Conservation (phyloP, 2,888 invertebrate species). For the Tetragonisca angustula region DNA sequence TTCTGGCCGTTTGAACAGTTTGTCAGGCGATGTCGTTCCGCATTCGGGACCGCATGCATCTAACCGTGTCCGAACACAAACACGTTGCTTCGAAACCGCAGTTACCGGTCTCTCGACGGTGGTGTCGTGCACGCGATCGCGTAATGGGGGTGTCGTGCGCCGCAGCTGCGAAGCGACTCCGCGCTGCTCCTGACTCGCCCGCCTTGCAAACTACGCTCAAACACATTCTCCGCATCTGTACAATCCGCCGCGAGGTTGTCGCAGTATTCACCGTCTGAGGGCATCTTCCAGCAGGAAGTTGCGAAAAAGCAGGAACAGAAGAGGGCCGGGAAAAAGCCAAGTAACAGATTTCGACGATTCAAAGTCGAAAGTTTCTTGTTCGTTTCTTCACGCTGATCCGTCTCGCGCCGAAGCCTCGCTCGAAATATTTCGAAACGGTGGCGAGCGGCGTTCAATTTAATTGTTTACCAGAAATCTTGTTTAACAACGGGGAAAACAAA, state of each 20-base stretch:
- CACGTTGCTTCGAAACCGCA: conserved; percentile 35
- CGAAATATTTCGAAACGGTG: not conserved
- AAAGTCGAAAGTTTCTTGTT: not conserved
- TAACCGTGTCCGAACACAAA: conserved; percentile 18
- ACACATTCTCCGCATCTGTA: conserved; percentile 49
- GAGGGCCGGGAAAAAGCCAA: not conserved
- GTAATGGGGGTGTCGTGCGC: conserved; percentile 55
- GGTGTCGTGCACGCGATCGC: conserved; percentile 52
- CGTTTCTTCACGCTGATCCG: not conserved
- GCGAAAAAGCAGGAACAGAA: not conserved
- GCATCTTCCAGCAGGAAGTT: not conserved
- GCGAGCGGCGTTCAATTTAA: not conserved
- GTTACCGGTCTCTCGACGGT: conserved; percentile 37
- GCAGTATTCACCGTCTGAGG: not conserved
- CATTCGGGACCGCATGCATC: conserved; percentile 27
- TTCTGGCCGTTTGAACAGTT: conserved; percentile 33
- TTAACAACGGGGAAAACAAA: not conserved
- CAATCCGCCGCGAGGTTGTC: not conserved
- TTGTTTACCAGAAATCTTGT: not conserved
- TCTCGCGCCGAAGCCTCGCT: not conserved
- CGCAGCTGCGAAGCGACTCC: conserved; percentile 45
- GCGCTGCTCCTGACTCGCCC: not conserved
- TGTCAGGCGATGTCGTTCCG: conserved; percentile 24
- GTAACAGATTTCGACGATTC: not conserved
- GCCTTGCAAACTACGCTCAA: conserved; percentile 54